Evolutionary conservation across 2,113 vertebrate species (phyloP).

Genomic region (Ovis aries): ARS-UI_Ramb_v3.0 NC_056078.1:34467001-34467500

Average conservation of each 20-base stretch:
- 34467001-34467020: no score
- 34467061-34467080: no score
- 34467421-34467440: background rate
- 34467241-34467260: background rate
- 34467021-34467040: no score
- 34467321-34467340: background rate
- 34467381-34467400: background rate
- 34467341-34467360: background rate
- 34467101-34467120: no score
- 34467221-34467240: background rate
- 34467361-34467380: background rate
- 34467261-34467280: background rate
- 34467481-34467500: background rate
- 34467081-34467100: no score
- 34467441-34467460: background rate
- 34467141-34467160: background rate
- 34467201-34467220: background rate
- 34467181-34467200: background rate
- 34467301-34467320: background rate
- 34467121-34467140: background rate
- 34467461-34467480: background rate
- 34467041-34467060: no score
- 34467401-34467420: background rate
- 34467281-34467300: background rate
- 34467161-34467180: background rate